Base-by-base conservation (phyloP, 2,797 vertebrate genomes). In the Falco naumanni region DNA sequence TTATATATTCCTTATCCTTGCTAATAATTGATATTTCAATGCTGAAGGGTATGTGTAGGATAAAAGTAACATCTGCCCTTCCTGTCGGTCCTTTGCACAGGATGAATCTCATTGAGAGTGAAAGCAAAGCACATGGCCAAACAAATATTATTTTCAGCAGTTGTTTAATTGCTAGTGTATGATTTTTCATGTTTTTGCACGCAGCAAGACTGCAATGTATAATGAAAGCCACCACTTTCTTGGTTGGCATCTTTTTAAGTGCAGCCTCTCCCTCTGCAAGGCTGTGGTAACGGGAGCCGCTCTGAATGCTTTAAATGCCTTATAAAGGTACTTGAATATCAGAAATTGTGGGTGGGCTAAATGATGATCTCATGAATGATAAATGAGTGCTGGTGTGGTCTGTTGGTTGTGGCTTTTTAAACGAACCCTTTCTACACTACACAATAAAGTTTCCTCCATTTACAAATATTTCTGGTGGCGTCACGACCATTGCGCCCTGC, bases 251-350 rank as follows among this genome's bases (percentile, higher is more conserved):
- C 18, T 50, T 54, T 57, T 64, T 41, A 60, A 92, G 66, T 64
- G n/a, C 71, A 87, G 22, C 79, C 61, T 91, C 65, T 80, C 18
- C n/a, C 37, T 51, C 53, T 41, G 39, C 64, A 63, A 50, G 45
- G 24, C 3, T 72, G 41, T 56, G 45, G 43, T 79, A 79, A n/a
- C 24, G 84, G 51, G 66, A 43, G 33, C 34, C 39, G 87, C 65
- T 93, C 87, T 12, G 48, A 86, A 45, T 53, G 19, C 37, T 87
- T 84, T 89, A 87, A 82, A 34, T 90, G 82, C 86, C 84, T 94
- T 77, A 83, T 76, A 72, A 80, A 78, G 66, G 71, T 90, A 43
- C 43, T 93, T 81, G 61, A 74, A 71, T 66, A 66, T 87, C 43
- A 64, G 63, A 87, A 65, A 39, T 89, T 84, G 50, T 45, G 50